phyloP scores from a whole-genome alignment of 64 coral and sea anemone species.

The Actinia tenebrosa region DNA sequence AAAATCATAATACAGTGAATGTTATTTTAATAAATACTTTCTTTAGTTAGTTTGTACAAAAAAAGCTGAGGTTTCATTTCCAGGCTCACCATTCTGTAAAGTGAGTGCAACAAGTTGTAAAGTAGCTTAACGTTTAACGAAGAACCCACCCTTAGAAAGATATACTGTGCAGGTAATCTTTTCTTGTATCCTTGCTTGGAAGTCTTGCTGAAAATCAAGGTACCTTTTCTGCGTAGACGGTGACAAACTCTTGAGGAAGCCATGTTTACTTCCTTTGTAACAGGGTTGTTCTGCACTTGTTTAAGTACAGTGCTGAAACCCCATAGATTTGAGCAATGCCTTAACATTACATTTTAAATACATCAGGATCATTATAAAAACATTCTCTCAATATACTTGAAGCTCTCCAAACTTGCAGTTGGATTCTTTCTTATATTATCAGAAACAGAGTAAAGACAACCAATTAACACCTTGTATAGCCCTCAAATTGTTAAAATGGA shows the following conservation, averaged over 20 bases:
- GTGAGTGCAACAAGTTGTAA: neutral
- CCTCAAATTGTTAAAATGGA: neutral
- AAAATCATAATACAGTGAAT: no score
- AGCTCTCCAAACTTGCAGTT: neutral
- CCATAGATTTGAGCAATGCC: neutral
- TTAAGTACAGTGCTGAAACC: neutral
- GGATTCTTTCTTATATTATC: neutral
- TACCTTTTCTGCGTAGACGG: neutral
- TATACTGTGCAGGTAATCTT: neutral
- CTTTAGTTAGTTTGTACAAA: no score
- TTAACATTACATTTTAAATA: neutral
- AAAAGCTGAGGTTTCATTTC: neutral
- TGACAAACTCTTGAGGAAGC: neutral
- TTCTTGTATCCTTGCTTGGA: slow-evolving; percentile 6
- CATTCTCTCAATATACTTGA: neutral
- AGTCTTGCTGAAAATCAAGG: slow-evolving; percentile 4
- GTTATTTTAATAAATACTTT: no score
- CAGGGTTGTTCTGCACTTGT: neutral
- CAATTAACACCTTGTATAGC: neutral
- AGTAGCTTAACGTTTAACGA: neutral
- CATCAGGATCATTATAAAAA: neutral
- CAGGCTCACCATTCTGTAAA: neutral
- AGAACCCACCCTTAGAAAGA: slow-evolving; percentile 9
- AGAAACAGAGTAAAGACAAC: neutral
- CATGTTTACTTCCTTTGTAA: slow-evolving; percentile 2